Evolutionary conservation across 2,113 vertebrate species (phyloP).

Genomic region (Dipodomys spectabilis): DNA sequence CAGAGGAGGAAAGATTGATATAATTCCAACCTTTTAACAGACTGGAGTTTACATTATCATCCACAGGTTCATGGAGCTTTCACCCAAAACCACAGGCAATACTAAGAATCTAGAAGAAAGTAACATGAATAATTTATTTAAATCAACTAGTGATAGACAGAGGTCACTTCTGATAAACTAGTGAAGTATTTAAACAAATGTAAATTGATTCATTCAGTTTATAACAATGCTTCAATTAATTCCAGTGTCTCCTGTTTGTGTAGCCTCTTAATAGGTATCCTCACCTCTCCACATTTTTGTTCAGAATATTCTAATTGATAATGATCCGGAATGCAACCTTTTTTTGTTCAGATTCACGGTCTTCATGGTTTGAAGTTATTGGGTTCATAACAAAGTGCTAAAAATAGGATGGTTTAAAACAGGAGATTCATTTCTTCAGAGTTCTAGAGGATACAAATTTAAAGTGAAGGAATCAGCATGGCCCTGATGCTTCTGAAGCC

Average conservation of each 20-base stretch:
- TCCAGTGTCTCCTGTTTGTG: background rate
- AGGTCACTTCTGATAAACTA: background rate
- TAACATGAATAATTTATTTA: background rate
- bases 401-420: slow-evolving; percentile 5
- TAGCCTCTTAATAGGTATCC: background rate
- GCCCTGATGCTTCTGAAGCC: background rate
- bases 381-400: background rate
- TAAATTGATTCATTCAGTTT: slow-evolving; percentile 2
- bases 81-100: background rate
- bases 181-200: background rate
- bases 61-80: background rate
- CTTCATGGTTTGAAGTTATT: background rate
- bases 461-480: background rate
- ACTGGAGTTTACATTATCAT: background rate
- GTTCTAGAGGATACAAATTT: background rate
- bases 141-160: background rate
- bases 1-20: background rate
- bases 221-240: slow-evolving; percentile 3
- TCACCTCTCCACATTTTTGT: slow-evolving; percentile 29
- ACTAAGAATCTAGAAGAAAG: slow-evolving; percentile 8
- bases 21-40: slow-evolving; percentile 9
- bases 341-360: slow-evolving; percentile 7
- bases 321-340: slow-evolving; percentile 27
- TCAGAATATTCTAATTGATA: background rate
- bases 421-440: slow-evolving; percentile 8